Evolutionary conservation across 2,113 vertebrate genomes (phyloP), one percentile per base, ranked within the genome.

Genomic region (Osmerus mordax): DNA sequence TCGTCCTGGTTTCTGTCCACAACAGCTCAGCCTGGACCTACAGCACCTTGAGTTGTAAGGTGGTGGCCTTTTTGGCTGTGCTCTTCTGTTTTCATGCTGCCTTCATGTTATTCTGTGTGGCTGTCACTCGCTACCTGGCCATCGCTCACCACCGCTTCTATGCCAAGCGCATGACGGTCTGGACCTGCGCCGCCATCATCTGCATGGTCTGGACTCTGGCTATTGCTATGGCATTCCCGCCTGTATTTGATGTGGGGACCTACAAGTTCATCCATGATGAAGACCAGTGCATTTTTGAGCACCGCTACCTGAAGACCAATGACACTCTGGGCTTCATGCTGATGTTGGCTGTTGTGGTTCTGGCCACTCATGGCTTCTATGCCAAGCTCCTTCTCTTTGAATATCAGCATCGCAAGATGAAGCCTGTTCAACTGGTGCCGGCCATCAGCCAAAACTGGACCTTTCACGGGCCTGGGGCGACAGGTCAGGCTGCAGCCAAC

Each of bases 371-470:
- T 32, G 94, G 94, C 61, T 95, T 97, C 89, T 97, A 97, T 78
- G 94, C 95, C 90, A 96, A 96, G 89, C 92, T 97, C 72, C 93
- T 96, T 82, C 92, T 96, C 76, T 97, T 97, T 15, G 95, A 96
- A 87, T 96, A 97, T 82, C 90, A 94, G 86, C 95, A 96, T 90
- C 95, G 96, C 77, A 96, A 96, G 92, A 96, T 96, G 95, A 96
- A 95, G 88, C 95, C 96, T 0, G 93, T 96, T 80, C 96, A 97
- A 89, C 94, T 96, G 80, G 95, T 97, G 72, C 96, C 96, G 1
- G 96, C 96, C 63, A 96, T 97, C 87, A 97, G 96, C 89, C 95
- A 97, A 87, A 96, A 96, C 91, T 96, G 96, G 95, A 96, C 96
- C 90, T 97, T 97, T 87, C 95, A 97, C 68, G 96, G 96, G 79